Evolutionary conservation across 2,113 vertebrate species (phyloP), one percentile per base, ranked within the genome.

Genomic region (Caretta caretta): DNA sequence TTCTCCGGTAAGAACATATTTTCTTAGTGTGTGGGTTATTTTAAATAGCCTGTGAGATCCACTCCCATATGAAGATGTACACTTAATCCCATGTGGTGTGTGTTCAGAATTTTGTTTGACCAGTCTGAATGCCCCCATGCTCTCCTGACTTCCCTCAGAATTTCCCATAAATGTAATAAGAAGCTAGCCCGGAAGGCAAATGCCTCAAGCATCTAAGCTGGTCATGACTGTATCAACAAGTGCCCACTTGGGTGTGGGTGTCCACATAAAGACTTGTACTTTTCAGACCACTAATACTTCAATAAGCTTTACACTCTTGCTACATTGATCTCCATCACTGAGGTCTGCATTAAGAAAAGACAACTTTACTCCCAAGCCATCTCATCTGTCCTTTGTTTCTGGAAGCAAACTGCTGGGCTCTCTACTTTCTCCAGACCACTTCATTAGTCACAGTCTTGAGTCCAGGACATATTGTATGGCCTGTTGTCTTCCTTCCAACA

Each of bases 211-310:
- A 20, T 8, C 82, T 38, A n/a, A 85, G 49, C 9, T 65, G 1
- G 0, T 6, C 16, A 53, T 13, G 35, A 16, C 48, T 38, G 13
- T 50, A 2, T 42, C 49, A 51, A 12, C 46, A 38, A 38, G 1
- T 1, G 1, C 29, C 17, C 2, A 0, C 35, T 7, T 0, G 29
- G n/a, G 38, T 84, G 7, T 17, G 38, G 76, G 20, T 84, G 20
- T 84, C 53, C 87, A 1, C 22, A 13, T 4, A 49, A 51, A 51
- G 14, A 51, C 50, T 56, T 53, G 22, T 56, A 56, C 54, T 56
- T 56, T 56, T 24, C 54, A 56, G 54, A 56, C 54, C 54, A 20
- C 22, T 54, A 54, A 54, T 54, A 22, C 20, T 54, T 54, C 53
- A 54, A 9, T 8, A 6, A 54, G 19, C 53, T 56, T 56, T 56